Evolutionary conservation across 2,888 invertebrate species (phyloP).

Genomic region (Oxycera nigricornis): DNA sequence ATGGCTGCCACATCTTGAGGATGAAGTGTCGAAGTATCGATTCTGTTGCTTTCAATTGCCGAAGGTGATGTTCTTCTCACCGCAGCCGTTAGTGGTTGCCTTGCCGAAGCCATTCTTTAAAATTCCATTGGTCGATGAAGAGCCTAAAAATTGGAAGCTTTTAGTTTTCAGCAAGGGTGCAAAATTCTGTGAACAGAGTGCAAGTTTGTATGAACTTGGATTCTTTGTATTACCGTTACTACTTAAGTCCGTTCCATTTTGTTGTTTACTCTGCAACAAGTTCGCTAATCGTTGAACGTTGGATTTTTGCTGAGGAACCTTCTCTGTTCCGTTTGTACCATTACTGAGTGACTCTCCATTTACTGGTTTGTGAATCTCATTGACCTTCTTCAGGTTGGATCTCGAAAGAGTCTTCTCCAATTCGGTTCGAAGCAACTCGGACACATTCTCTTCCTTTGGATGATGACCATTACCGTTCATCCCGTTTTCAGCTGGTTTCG

Average conservation of each 20-base stretch:
- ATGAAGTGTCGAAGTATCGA: not conserved
- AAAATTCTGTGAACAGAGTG: constrained; percentile 48
- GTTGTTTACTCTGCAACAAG: constrained; percentile 49
- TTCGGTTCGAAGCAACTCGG: constrained; percentile 75
- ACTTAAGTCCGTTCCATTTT: constrained; percentile 6
- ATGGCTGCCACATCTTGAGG: not conserved
- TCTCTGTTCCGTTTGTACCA: constrained; percentile 44
- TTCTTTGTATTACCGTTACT: constrained; percentile 40
- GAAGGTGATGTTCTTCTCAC: constrained; percentile 59
- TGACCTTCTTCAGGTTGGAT: constrained; percentile 77
- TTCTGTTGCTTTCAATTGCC: constrained; percentile 52
- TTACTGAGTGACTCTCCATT: constrained; percentile 8
- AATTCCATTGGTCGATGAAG: constrained; percentile 61
- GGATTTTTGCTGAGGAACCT: constrained; percentile 49
- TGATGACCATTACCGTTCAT: constrained; percentile 46
- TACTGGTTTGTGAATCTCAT: constrained; percentile 61
- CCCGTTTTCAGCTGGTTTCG: constrained; percentile 47
- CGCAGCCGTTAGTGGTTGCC: constrained; percentile 46
- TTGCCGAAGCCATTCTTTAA: constrained; percentile 60
- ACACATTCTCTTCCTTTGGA: constrained; percentile 59
- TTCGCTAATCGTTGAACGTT: constrained; percentile 51
- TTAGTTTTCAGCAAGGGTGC: constrained; percentile 54
- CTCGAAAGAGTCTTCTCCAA: constrained; percentile 77
- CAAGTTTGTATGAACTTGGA: constrained; percentile 47
- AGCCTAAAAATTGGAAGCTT: constrained; percentile 48